phyloP scores from a whole-genome alignment of 2,113 vertebrate species.

The Sminthopsis crassicaudata region DNA sequence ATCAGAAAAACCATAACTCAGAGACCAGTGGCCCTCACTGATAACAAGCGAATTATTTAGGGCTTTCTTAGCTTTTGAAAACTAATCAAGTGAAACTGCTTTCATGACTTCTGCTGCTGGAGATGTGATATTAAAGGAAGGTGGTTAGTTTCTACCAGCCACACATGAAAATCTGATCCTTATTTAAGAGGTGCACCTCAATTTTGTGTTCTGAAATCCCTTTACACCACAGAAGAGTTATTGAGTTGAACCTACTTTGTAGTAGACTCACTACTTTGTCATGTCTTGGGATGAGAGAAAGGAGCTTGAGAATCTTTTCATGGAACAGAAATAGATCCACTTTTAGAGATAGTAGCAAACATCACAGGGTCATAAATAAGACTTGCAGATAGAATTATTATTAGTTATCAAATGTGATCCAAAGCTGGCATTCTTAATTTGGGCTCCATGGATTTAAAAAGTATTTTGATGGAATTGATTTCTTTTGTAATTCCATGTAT shows the following conservation, averaged over 20 bases:
- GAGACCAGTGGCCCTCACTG: background rate
- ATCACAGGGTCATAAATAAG: background rate
- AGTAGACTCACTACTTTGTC: background rate
- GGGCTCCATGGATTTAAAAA: background rate
- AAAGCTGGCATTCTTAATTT: too few species aligned
- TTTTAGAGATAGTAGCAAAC: background rate
- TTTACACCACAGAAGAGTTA: background rate
- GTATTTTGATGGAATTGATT: background rate
- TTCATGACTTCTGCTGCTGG: background rate
- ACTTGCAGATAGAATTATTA: background rate
- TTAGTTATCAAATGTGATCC: background rate
- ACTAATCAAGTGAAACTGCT: background rate
- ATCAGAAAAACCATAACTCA: background rate
- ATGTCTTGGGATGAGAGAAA: background rate
- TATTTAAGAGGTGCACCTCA: background rate
- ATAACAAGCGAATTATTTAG: background rate
- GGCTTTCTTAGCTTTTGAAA: background rate
- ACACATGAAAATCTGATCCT: background rate
- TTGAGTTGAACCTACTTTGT: background rate
- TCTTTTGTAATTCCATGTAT: background rate
- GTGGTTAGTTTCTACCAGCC: background rate
- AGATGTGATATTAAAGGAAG: background rate
- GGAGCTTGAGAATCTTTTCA: background rate
- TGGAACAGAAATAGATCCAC: background rate
- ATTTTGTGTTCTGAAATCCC: background rate